Percentiles rank a stretch among this genome's conserved stretches.
Conservation (phyloP, 2,797 vertebrate species). For the Otolemur crassicaudatus region DNA sequence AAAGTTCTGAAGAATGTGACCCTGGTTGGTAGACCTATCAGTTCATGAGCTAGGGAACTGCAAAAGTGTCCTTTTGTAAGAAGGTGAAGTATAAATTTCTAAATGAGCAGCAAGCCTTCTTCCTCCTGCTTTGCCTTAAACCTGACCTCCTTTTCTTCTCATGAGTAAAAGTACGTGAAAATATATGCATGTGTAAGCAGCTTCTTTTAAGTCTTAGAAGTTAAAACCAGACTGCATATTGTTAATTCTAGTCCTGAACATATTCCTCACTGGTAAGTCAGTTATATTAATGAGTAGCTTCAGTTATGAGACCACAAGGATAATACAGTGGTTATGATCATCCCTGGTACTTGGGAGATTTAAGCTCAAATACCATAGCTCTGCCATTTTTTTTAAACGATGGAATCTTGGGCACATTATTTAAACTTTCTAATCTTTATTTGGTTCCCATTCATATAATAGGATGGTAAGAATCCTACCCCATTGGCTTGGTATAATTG, state of each 20-base stretch:
- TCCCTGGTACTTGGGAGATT: neutral
- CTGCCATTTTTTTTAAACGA: neutral
- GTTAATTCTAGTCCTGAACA: neutral
- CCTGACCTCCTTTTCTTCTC: neutral
- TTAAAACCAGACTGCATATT: neutral
- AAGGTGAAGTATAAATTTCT: neutral
- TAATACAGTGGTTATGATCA: neutral
- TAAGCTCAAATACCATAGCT: neutral
- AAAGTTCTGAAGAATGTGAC: neutral
- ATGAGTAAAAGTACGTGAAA: neutral
- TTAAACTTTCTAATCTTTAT: neutral
- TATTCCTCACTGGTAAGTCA: neutral
- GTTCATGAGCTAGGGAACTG: neutral
- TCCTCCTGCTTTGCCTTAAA: neutral
- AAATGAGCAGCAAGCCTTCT: neutral
- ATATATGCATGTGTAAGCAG: neutral
- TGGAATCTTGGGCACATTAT: neutral
- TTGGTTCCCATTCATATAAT: neutral
- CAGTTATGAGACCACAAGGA: neutral
- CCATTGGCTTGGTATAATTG: neutral
- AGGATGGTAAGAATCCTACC: neutral
- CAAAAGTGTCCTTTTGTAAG: neutral
- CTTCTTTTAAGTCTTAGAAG: neutral
- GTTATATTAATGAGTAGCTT: neutral
- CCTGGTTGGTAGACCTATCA: neutral